Evolutionary conservation across 2,113 vertebrate species (phyloP), one percentile per base, ranked within the genome.

Genomic region (Tyto alba): DNA sequence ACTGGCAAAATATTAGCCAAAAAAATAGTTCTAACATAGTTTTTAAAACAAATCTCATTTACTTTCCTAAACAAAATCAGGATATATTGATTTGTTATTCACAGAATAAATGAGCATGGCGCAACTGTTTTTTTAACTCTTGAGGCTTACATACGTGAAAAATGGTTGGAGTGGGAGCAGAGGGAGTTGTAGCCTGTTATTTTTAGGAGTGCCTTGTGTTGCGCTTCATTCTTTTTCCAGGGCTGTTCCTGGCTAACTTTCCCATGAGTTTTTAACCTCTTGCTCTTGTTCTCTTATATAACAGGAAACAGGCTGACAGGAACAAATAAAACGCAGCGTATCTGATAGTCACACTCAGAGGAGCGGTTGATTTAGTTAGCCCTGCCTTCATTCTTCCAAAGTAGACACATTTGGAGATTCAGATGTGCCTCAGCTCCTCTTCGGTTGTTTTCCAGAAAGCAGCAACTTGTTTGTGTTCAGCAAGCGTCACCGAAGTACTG

Each of bases 211-310:
- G 96, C 95, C 97, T 79, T 96, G 92, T 96, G 90, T 96, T 97
- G 96, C 75, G 55, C 93, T 97, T 97, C 97, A 82, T 97, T 97
- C 97, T 98, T 97, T 96, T 96, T 98, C 98, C 96, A 93, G 88
- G 93, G 92, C 97, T 95, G 97, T 97, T 98, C 96, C 98, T 98
- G 97, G 96, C 98, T 97, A 97, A 98, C 98, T 98, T 98, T 99
- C 98, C 99, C 98, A 98, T 98, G 98, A 98, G 98, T 98, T 98
- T 98, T 97, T 99, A 99, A 99, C 98, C 98, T 99, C 98, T 99
- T 99, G 98, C 97, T 98, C 97, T 95, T 98, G 90, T 97, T 98
- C 97, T 96, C 96, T 98, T 98, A 98, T 98, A 98, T 98, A 98
- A 98, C 98, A 98, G 98, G 98, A 98, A 98, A 98, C 97, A 97